Conservation (phyloP, 1,140 invertebrate species). For the Drosophila tsacasi region DNA sequence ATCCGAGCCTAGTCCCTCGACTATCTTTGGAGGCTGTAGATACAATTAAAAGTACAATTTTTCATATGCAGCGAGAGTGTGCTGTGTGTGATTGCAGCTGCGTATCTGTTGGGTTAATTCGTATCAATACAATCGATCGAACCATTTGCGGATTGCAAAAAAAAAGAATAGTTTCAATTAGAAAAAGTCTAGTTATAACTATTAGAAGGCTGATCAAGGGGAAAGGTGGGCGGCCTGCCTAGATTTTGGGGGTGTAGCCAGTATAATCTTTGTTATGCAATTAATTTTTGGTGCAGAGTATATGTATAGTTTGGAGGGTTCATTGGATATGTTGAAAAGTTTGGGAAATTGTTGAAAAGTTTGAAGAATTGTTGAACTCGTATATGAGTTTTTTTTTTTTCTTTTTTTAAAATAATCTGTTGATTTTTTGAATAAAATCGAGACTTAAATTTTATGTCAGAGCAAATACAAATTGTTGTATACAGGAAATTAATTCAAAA, state of each 20-base stretch:
- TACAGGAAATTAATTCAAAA: too few relatives aligned
- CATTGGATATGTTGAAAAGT: too few relatives aligned
- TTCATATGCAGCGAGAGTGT: constrained; percentile 44
- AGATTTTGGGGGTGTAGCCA: constrained; percentile 41
- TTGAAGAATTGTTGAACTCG: too few relatives aligned
- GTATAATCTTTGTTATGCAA: constrained; percentile 63
- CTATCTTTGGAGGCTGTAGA: constrained; percentile 28
- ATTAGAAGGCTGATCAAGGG: constrained; percentile 29
- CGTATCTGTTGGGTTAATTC: constrained; percentile 67
- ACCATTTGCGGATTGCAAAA: constrained; percentile 22
- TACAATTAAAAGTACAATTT: constrained; percentile 73
- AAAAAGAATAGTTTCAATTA: constrained; percentile 57
- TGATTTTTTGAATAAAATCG: too few relatives aligned
- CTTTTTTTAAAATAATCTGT: too few relatives aligned
- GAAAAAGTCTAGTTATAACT: constrained; percentile 55
- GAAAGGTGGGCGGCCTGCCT: constrained; percentile 16
- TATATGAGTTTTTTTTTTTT: too few relatives aligned
- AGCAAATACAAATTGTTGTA: too few relatives aligned
- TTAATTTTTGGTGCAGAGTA: constrained; percentile 47
- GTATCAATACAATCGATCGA: constrained; percentile 72
- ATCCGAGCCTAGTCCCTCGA: neutral
- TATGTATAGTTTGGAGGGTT: constrained; percentile 17
- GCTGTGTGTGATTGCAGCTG: constrained; percentile 39
- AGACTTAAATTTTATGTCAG: too few relatives aligned
- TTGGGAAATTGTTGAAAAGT: neutral